phyloP scores from a whole-genome alignment of 2,113 vertebrate species.

The Hemibagrus wyckioides region DNA sequence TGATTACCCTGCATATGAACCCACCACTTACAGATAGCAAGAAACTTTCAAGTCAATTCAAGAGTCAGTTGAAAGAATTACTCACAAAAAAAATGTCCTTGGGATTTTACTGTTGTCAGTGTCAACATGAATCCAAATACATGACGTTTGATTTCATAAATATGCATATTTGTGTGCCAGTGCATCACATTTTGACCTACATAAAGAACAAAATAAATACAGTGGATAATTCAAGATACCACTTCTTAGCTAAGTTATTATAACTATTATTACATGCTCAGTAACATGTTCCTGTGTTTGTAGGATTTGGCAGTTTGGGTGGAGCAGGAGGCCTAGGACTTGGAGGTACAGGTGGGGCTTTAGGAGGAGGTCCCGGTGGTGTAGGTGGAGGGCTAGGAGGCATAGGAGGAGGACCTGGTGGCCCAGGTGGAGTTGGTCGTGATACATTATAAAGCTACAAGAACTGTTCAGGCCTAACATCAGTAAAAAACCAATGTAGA shows the following conservation, averaged over 20 bases:
- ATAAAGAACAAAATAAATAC: neutral
- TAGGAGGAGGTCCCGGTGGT: constrained; percentile 37
- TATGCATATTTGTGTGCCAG: neutral
- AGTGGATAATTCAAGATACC: neutral
- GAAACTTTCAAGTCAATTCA: neutral
- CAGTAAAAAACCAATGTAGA: neutral
- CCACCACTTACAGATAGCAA: neutral
- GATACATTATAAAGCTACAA: constrained; percentile 28
- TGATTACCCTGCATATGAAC: neutral
- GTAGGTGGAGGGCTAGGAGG: constrained; percentile 44
- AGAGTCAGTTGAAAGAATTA: neutral
- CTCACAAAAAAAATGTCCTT: neutral
- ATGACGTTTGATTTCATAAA: neutral
- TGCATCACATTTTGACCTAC: neutral
- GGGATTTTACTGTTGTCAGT: neutral
- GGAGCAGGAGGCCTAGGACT: constrained; percentile 57
- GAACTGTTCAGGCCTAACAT: neutral
- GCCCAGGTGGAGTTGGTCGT: constrained; percentile 41
- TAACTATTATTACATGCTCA: neutral
- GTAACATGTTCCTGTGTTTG: constrained; percentile 29
- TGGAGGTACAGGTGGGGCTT: constrained; percentile 42
- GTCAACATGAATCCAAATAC: neutral
- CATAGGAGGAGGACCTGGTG: constrained; percentile 39
- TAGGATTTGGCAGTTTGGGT: constrained; percentile 57
- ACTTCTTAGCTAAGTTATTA: neutral